These are phyloP conservation scores for Eurois occulta DNA, from an alignment of 2,888 invertebrate genomes.

Conservation along the genomic window DNA sequence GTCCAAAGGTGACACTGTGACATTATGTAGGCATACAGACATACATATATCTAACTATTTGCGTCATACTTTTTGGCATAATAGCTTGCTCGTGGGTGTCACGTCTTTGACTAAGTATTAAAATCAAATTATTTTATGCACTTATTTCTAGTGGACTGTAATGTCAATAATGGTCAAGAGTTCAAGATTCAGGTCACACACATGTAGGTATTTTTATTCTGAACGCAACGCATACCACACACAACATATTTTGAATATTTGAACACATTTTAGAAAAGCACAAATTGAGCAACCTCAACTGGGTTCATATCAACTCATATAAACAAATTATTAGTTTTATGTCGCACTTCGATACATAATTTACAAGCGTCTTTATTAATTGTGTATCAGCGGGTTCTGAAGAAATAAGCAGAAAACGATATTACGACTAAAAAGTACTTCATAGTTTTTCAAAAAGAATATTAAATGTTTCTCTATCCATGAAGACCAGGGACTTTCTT, in stretches of 20 bases:
- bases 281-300: neutral
- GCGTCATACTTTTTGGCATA: constrained; percentile 19
- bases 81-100: neutral
- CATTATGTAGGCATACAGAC: constrained; percentile 9
- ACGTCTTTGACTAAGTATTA: constrained; percentile 6
- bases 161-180: constrained; percentile 8
- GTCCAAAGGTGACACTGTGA: constrained; percentile 37
- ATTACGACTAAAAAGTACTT: neutral
- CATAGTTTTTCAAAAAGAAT: neutral
- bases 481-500: neutral
- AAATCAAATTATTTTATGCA: neutral
- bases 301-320: neutral
- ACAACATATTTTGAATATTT: neutral
- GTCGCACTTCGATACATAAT: neutral
- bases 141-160: constrained; percentile 9
- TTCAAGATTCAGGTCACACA: neutral
- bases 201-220: neutral
- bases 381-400: neutral
- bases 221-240: neutral
- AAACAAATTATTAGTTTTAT: neutral
- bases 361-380: neutral
- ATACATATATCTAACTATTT: neutral
- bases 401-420: neutral
- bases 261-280: neutral
- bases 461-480: neutral